A percentile compares a stretch with the other conserved stretches of the same genome.
Evolutionary conservation across 2,113 vertebrate genomes (phyloP).

Genomic region (Lampris incognitus): DNA sequence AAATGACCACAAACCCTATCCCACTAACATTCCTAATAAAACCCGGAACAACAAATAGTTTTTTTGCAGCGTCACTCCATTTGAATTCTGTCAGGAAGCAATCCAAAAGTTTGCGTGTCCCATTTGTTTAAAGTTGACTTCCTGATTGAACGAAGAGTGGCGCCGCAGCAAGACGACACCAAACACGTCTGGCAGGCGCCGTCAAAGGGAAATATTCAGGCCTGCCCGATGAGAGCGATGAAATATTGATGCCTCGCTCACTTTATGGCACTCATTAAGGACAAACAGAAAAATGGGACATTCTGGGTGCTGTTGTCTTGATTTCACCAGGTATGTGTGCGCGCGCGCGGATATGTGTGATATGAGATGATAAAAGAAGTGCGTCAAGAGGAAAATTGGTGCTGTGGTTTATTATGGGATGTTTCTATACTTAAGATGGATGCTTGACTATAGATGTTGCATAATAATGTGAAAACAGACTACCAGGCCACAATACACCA

Average conservation of each 20-base stretch:
- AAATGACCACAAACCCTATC: not conserved
- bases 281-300: slow-evolving; percentile 61
- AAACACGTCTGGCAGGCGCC: slow-evolving; percentile 60
- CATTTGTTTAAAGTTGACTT: slow-evolving; percentile 12
- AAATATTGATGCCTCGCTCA: slow-evolving; percentile 73
- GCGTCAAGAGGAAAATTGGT: not conserved
- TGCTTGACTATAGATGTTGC: too few species aligned
- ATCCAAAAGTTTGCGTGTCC: not conserved
- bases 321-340: not conserved
- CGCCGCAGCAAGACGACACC: slow-evolving; percentile 45
- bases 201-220: slow-evolving; percentile 63
- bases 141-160: slow-evolving; percentile 16
- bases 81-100: slow-evolving; percentile 14
- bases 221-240: slow-evolving; percentile 45
- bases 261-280: slow-evolving; percentile 68
- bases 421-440: too few species aligned
- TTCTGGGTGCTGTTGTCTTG: slow-evolving; percentile 46
- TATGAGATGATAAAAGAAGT: slow-evolving; percentile 12
- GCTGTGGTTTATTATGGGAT: not conserved
- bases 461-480: too few species aligned
- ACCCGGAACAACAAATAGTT: too few species aligned
- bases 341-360: not conserved
- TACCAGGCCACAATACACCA: not conserved
- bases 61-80: not conserved
- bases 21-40: too few species aligned